Conservation (phyloP, 2,888 invertebrate genomes). For the Buathra laborator region DNA sequence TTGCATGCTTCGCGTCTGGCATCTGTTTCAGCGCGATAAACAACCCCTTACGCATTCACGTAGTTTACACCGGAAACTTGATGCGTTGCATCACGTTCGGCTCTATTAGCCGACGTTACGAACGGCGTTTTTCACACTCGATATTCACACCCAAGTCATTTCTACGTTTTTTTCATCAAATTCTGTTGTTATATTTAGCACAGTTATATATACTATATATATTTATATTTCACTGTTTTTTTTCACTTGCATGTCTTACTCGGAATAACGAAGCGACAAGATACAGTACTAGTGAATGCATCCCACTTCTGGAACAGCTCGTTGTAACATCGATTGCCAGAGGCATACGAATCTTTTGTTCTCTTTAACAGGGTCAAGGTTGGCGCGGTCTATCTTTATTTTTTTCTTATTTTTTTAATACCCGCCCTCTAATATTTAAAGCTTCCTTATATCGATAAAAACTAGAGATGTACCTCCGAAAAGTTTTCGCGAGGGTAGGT, state of each 20-base stretch:
- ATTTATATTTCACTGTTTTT: background rate
- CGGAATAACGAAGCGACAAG: background rate
- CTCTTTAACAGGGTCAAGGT: slow-evolving; percentile 65
- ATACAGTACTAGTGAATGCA: background rate
- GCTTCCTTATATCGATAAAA: slow-evolving; percentile 39
- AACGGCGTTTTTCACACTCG: slow-evolving; percentile 6
- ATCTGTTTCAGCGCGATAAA: slow-evolving; percentile 26
- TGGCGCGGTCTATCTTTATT: background rate
- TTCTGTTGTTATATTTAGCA: background rate
- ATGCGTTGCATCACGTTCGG: background rate
- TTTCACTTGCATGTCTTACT: background rate
- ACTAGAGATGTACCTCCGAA: background rate
- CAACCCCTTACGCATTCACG: slow-evolving; percentile 20
- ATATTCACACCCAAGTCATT: background rate
- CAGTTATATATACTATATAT: background rate
- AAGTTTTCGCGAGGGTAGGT: background rate
- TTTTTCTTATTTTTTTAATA: slow-evolving; percentile 20
- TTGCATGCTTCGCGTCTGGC: background rate
- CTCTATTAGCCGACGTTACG: background rate
- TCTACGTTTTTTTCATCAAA: background rate
- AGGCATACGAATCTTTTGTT: slow-evolving; percentile 50
- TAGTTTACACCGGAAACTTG: background rate
- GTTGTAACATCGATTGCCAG: slow-evolving; percentile 47
- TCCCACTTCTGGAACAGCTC: slow-evolving; percentile 35
- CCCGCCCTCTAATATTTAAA: slow-evolving; percentile 19